Conservation (phyloP, 2,113 vertebrate species). For the Psephotus haematonotus region DNA sequence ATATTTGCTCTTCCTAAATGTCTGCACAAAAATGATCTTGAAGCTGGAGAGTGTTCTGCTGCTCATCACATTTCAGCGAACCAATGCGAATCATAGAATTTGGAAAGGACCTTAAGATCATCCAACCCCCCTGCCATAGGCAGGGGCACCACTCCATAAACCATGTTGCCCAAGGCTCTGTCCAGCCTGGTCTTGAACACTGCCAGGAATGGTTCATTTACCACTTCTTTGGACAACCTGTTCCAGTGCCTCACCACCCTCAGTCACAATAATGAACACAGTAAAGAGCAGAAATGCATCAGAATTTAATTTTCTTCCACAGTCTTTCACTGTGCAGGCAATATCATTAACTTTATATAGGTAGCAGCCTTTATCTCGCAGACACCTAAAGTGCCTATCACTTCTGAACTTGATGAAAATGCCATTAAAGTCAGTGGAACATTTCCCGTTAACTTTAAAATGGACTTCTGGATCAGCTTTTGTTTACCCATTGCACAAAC, state of each 20-base stretch:
- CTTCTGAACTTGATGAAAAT: slow-evolving; percentile 13
- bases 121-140: neutral
- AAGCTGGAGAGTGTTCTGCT: neutral
- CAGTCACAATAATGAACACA: neutral
- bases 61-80: neutral
- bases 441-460: neutral
- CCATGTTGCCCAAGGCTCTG: neutral
- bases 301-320: slow-evolving; percentile 5
- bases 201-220: neutral
- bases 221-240: neutral
- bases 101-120: neutral
- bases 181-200: neutral
- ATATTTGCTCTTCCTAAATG: neutral
- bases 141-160: neutral
- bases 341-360: slow-evolving; percentile 3
- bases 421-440: neutral
- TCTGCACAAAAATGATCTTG: neutral
- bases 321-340: neutral
- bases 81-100: neutral
- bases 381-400: neutral
- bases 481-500: neutral
- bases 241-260: neutral
- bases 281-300: neutral
- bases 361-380: neutral
- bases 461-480: neutral